phyloP scores from a whole-genome alignment of 2,888 invertebrate species.

The Ischnus inquisitorius region DNA sequence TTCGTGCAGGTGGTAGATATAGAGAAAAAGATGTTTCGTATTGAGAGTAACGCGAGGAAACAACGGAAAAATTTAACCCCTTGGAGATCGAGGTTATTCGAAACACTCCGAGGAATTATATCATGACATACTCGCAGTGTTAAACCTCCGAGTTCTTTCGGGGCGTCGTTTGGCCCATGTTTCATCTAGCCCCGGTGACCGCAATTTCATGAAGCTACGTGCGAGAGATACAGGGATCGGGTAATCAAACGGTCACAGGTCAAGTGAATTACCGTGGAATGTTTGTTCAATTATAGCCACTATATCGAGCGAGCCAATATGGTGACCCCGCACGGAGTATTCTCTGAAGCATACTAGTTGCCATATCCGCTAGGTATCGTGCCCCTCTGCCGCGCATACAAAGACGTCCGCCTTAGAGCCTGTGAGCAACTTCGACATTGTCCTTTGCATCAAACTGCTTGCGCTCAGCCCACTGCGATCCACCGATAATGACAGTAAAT shows the following conservation, averaged over 20 bases:
- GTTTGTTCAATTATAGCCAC: constrained; percentile 7
- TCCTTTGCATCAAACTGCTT: too few species aligned
- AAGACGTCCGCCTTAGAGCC: background rate
- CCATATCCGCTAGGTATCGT: background rate
- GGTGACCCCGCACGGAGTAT: background rate
- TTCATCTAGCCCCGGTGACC: too few species aligned
- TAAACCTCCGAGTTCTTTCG: too few species aligned
- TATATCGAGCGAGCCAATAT: constrained; percentile 19
- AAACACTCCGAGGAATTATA: too few species aligned
- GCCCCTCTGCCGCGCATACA: background rate
- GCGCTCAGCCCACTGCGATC: too few species aligned
- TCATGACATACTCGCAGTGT: too few species aligned
- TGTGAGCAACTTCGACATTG: background rate
- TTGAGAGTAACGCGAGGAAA: background rate
- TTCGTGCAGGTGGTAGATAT: too few species aligned
- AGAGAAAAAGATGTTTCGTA: too few species aligned
- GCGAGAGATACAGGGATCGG: background rate
- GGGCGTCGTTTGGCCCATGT: too few species aligned
- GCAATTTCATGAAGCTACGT: background rate
- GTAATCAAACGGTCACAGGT: background rate
- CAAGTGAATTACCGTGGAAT: constrained; percentile 15
- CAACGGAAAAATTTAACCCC: background rate
- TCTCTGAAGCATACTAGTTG: background rate
- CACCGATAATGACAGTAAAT: background rate
- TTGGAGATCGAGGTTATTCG: background rate